phyloP scores from a whole-genome alignment of 1,140 invertebrate genomes.

The Augochlora pura region DNA sequence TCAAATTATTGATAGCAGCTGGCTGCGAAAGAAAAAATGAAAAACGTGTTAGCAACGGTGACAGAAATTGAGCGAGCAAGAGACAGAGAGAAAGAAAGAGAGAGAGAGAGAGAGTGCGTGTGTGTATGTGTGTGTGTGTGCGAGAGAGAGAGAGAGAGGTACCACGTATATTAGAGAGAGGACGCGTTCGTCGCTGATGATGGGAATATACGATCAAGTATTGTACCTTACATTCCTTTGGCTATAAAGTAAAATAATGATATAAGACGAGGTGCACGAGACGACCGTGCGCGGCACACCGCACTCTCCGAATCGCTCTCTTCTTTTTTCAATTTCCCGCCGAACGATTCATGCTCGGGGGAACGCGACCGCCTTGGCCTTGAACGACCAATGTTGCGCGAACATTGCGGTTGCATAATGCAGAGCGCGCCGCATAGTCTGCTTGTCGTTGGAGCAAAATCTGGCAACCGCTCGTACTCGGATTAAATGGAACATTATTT shows the following conservation, averaged over 20 bases:
- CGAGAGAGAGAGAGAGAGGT: constrained; percentile 41
- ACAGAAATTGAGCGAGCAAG: not conserved
- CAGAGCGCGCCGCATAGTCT: not conserved
- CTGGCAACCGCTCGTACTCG: not conserved
- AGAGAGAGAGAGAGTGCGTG: too few relatives aligned
- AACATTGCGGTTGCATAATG: too few relatives aligned
- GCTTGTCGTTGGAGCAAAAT: not conserved
- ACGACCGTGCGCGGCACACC: constrained; percentile 61
- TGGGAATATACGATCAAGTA: constrained; percentile 76
- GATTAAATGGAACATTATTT: too few relatives aligned
- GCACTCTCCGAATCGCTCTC: not conserved
- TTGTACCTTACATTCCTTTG: constrained; percentile 82
- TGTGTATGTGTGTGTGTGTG: too few relatives aligned
- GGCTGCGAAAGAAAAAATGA: constrained; percentile 68
- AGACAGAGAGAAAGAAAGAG: not conserved
- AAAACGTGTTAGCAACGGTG: not conserved
- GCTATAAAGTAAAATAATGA: constrained; percentile 77
- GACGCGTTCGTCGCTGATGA: constrained; percentile 65
- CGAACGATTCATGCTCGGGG: too few relatives aligned
- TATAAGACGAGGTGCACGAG: constrained; percentile 61
- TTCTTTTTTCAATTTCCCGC: not conserved
- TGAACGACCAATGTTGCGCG: not conserved
- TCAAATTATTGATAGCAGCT: constrained; percentile 69
- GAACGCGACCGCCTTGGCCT: too few relatives aligned
- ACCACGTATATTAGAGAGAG: constrained; percentile 47